Base-by-base conservation (phyloP, 2,113 vertebrate genomes). In the Merops nubicus region DNA sequence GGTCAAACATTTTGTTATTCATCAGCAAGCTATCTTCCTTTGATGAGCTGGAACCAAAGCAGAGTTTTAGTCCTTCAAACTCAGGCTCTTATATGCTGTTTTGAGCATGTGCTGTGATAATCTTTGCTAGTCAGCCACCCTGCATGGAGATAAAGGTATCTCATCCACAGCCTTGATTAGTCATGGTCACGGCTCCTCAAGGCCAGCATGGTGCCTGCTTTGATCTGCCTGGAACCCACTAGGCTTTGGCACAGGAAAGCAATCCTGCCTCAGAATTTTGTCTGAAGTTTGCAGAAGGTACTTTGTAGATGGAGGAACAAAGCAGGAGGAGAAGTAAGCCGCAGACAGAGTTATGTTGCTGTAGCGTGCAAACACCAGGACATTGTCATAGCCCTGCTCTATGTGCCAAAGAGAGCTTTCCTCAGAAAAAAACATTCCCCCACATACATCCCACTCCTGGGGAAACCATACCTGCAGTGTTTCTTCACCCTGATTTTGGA, bases 211-310 rank as follows among this genome's bases (percentile, higher is more conserved):
- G 15, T 86, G 83, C 45, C 29, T 76, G 68, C 89, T 95, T 96
- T 95, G 88, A 93, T 93, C 93, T 90, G 70, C 75, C 67, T 91
- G 82, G 62, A 92, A 89, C 69, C 74, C 65, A 51, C 43, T 28
- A 17, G 60, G 43, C 48, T 50, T 93, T 96, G 89, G 94, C 91
- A 95, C 60, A 72, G 86, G 69, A 75, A 82, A 95, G 36, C 47
- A 84, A 1, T 81, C 53, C 29, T 75, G 9, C 51, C 47, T 80
- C 74, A 87, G 65, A 75, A 64, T 72, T 88, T n/a, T 89, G 51
- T 78, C 91, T 89, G 69, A 51, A 93, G 65, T 88, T 85, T 79
- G 84, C 60, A 87, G 73, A 56, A 81, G 73, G 73, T 90, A 12
- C 64, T 96, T 85, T 78, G 50, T 93, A 91, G 56, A 38, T 50